Conservation (phyloP, 2,797 vertebrate genomes). For the Coregonus suidteri region DNA sequence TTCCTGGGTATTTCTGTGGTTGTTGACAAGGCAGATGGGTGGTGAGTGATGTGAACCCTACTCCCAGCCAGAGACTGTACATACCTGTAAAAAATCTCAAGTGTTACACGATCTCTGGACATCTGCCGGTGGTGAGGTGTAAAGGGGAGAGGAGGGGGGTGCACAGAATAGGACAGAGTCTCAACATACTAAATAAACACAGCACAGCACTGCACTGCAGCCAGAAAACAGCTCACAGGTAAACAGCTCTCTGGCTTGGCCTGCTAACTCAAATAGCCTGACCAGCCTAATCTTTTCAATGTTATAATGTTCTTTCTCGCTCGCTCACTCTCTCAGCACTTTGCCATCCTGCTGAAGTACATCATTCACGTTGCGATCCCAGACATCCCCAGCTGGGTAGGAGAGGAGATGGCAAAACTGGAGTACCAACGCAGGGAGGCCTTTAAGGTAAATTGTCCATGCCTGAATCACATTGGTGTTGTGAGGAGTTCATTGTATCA, state of each 20-base stretch:
- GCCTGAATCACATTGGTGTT: background rate
- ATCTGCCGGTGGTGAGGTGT: background rate
- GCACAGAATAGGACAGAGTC: background rate
- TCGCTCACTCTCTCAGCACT: conserved; percentile 79
- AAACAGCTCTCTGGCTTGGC: conserved; percentile 39
- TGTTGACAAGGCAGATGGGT: background rate
- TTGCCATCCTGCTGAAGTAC: conserved; percentile 93
- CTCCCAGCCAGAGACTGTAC: background rate
- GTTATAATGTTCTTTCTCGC: background rate
- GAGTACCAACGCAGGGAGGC: conserved; percentile 95
- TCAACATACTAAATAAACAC: conserved; percentile 4
- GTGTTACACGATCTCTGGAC: background rate
- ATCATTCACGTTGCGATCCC: conserved; percentile 94
- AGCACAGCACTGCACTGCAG: conserved; percentile 2
- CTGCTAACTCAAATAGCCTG: conserved; percentile 57
- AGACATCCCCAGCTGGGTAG: conserved; percentile 92
- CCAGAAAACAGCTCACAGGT: conserved; percentile 52
- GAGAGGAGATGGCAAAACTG: conserved; percentile 94
- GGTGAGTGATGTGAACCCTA: conserved; percentile 1
- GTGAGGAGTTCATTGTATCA: background rate
- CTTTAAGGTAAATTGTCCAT: conserved; percentile 84
- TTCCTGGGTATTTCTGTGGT: conserved; percentile 21
- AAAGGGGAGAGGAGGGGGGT: too few relatives aligned
- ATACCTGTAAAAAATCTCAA: conserved; percentile 15
- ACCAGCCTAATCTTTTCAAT: background rate